Conservation (phyloP, 2,888 invertebrate species). For the Tenthredo mesomela region DNA sequence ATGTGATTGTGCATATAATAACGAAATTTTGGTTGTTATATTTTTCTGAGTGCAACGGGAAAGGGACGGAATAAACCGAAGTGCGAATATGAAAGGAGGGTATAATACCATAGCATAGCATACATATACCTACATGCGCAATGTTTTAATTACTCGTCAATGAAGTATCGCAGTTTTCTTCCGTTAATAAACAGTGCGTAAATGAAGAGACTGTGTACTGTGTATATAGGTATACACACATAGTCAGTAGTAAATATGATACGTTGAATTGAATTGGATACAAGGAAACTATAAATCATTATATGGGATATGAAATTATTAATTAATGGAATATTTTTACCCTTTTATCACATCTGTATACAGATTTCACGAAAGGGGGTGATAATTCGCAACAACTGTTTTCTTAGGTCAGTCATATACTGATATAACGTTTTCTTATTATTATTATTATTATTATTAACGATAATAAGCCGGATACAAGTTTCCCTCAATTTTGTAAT, state of each 20-base stretch:
- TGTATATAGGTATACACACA: conserved; percentile 54
- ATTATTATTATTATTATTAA: background rate
- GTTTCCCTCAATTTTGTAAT: background rate
- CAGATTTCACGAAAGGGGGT: background rate
- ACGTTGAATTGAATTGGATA: conserved; percentile 69
- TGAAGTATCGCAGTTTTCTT: conserved; percentile 23
- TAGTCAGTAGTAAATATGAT: conserved; percentile 62
- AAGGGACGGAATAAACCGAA: conserved; percentile 6
- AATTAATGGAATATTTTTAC: conserved; percentile 67
- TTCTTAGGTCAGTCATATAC: conserved; percentile 6
- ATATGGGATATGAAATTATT: background rate
- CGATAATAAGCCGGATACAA: background rate
- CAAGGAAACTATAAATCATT: conserved; percentile 69
- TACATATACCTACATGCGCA: background rate
- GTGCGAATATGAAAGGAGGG: background rate
- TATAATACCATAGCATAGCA: background rate
- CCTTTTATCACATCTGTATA: background rate
- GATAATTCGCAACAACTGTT: background rate
- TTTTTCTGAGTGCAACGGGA: no score
- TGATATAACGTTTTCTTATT: background rate
- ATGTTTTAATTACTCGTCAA: conserved; percentile 12
- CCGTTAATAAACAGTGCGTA: background rate
- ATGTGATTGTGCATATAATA: no score
- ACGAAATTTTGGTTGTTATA: no score
- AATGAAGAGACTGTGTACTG: background rate